phyloP scores from a whole-genome alignment of 1,140 invertebrate genomes.

The Arion vulgaris region DNA sequence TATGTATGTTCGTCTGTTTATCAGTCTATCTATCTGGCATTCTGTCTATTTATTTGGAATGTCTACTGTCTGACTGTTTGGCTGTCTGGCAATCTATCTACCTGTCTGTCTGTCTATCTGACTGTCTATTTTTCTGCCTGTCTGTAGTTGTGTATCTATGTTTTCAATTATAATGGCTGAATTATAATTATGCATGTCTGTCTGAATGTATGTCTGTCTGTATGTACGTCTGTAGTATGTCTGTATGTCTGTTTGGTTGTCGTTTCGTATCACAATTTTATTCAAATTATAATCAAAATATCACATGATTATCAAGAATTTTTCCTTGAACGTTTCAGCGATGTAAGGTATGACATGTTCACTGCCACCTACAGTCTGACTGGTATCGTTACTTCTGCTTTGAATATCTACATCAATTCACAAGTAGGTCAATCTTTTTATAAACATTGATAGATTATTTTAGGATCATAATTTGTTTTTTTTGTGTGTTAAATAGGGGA shows the following conservation, averaged over 20 bases:
- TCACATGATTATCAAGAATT: neutral
- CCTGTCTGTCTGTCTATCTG: no score
- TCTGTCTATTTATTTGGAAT: no score
- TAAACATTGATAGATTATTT: no score
- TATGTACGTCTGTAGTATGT: neutral
- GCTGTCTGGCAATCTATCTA: no score
- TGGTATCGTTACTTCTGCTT: constrained; percentile 52
- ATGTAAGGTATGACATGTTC: constrained; percentile 44
- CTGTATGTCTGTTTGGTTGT: neutral
- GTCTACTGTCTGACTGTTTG: no score
- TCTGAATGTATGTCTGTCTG: neutral
- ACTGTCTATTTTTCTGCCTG: no score
- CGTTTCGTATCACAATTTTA: neutral
- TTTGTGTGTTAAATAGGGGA: no score
- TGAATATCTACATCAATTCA: constrained; percentile 30
- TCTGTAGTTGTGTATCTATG: no score
- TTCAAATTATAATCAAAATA: neutral
- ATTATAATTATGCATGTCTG: neutral
- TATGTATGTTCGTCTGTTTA: no score
- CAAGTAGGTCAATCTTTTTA: neutral
- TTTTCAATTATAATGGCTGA: no score
- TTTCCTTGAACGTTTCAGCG: neutral
- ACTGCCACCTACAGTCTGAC: constrained; percentile 51
- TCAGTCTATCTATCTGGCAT: no score
- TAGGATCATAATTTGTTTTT: no score